These are phyloP conservation scores for Pygmarrhopalites habei DNA, from an alignment of 1,140 invertebrate species.

Conservation along the genomic window DNA sequence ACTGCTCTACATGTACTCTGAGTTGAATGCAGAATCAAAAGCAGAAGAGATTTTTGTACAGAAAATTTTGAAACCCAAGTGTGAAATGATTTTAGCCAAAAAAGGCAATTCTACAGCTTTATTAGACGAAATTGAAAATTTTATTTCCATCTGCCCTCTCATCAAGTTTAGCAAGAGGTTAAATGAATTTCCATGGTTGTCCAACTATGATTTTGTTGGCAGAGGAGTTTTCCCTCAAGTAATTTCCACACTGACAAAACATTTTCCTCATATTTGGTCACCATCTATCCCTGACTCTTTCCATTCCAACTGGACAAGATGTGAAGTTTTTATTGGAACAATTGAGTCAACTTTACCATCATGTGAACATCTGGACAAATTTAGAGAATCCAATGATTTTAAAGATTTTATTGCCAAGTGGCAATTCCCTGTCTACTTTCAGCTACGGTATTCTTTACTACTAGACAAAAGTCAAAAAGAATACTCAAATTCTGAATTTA, in stretches of 20 bases:
- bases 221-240: constrained; percentile 31
- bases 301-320: constrained; percentile 35
- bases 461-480: too few relatives aligned
- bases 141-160: constrained; percentile 19
- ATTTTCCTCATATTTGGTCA: constrained; percentile 40
- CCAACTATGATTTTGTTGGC: constrained; percentile 32
- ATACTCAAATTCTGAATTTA: too few relatives aligned
- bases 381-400: constrained; percentile 25
- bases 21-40: constrained; percentile 8
- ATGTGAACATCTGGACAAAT: constrained; percentile 26
- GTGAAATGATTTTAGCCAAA: constrained; percentile 26
- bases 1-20: not conserved
- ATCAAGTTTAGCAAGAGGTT: constrained; percentile 18
- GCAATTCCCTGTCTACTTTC: constrained; percentile 92
- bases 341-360: constrained; percentile 60
- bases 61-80: constrained; percentile 31
- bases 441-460: too few relatives aligned
- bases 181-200: constrained; percentile 30
- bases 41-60: constrained; percentile 32
- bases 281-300: constrained; percentile 36
- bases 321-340: constrained; percentile 60
- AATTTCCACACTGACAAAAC: constrained; percentile 24
- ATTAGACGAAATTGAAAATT: constrained; percentile 32
- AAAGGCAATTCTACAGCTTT: constrained; percentile 35
- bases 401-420: constrained; percentile 72